These are phyloP conservation scores for Rhabdophis nuchalis DNA, from an alignment of 2,797 vertebrate species.

Conservation along the genomic window DNA sequence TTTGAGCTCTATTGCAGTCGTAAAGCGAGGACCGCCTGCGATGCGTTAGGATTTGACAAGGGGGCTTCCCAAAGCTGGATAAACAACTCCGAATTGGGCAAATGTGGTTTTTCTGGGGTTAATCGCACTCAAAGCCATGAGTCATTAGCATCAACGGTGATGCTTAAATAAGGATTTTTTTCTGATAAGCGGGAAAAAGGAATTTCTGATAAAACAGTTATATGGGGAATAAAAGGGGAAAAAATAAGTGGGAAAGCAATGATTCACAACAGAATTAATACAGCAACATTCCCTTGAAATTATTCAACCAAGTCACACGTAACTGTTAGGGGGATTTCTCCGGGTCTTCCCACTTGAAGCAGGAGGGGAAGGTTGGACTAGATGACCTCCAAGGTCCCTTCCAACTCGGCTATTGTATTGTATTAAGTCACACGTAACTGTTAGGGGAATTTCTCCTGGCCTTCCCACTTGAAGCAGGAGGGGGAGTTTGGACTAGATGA, in stretches of 20 bases:
- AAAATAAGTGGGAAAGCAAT: not conserved
- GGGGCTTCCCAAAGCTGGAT: not conserved
- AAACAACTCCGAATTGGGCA: not conserved
- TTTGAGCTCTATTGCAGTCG: not conserved
- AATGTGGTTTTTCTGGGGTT: not conserved
- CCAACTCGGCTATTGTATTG: too few relatives aligned
- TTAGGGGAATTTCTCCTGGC: not conserved
- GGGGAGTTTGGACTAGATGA: not conserved
- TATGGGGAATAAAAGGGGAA: not conserved
- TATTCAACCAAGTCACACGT: not conserved
- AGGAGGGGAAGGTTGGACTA: not conserved
- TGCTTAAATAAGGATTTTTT: not conserved
- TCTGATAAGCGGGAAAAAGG: too few relatives aligned
- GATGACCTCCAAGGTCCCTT: not conserved
- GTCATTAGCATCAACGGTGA: too few relatives aligned
- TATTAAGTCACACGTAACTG: not conserved
- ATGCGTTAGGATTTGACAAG: not conserved
- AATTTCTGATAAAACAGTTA: too few relatives aligned
- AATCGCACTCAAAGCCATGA: not conserved
- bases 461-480: not conserved
- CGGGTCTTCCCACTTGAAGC: not conserved
- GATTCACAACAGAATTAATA: not conserved
- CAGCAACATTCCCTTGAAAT: not conserved
- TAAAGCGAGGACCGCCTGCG: not conserved
- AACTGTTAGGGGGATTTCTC: not conserved